Evolutionary conservation across 2,113 vertebrate species (phyloP).

Genomic region (Dipodomys spectabilis): DNA sequence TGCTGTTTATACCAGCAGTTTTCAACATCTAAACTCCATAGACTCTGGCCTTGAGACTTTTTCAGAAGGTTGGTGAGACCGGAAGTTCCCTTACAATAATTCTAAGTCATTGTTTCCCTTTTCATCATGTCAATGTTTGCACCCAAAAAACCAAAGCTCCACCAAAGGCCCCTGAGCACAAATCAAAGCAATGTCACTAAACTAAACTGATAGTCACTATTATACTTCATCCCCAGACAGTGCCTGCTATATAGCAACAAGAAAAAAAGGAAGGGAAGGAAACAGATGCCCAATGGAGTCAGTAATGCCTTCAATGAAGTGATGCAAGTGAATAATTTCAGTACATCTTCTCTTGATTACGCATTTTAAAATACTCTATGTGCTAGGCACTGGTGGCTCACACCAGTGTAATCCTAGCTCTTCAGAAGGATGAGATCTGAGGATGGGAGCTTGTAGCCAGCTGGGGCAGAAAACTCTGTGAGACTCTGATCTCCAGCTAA

Average conservation of each 20-base stretch:
- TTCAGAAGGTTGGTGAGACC: background rate
- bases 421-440: too few species aligned
- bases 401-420: too few species aligned
- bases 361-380: background rate
- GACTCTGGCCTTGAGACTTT: background rate
- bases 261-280: background rate
- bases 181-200: background rate
- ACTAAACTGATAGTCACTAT: background rate
- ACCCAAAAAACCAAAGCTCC: background rate
- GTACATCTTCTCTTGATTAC: background rate
- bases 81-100: background rate
- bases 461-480: too few species aligned
- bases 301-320: background rate
- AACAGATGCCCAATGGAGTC: background rate
- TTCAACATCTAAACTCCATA: background rate
- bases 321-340: background rate
- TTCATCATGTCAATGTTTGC: background rate
- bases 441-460: too few species aligned
- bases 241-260: accelerated
- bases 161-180: background rate
- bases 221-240: too few species aligned
- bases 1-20: background rate
- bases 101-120: background rate
- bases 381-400: background rate
- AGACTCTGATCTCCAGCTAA: too few species aligned